Evolutionary conservation across 2,888 invertebrate species (phyloP).

Genomic region (Lepetodrilus schrolli): DNA sequence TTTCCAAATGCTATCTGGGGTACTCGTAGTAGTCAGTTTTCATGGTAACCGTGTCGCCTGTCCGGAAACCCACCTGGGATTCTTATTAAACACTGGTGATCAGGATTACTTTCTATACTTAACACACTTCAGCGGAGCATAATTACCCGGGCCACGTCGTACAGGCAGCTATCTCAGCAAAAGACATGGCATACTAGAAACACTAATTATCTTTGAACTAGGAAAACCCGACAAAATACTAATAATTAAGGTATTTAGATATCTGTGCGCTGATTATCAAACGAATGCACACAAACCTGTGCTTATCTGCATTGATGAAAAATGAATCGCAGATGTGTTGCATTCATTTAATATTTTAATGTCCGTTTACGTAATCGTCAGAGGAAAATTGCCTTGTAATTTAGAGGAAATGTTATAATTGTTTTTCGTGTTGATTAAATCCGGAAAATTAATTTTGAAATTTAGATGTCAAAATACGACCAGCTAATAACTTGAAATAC

Average conservation of each 20-base stretch:
- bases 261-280: conserved; percentile 5
- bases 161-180: background rate
- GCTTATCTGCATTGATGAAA: background rate
- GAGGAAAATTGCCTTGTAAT: too few species aligned
- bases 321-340: background rate
- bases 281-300: background rate
- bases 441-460: too few species aligned
- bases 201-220: background rate
- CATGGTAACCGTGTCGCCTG: conserved; percentile 3
- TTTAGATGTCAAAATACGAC: too few species aligned
- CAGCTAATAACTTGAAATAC: too few species aligned
- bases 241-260: conserved; percentile 12
- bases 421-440: too few species aligned
- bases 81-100: background rate
- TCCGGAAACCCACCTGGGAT: conserved; percentile 5
- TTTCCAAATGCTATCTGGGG: background rate
- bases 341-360: background rate
- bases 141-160: background rate
- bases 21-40: background rate
- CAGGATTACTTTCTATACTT: conserved; percentile 6
- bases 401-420: too few species aligned
- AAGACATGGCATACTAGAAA: background rate
- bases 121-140: conserved; percentile 5
- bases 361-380: background rate
- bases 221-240: background rate